Percentiles rank a stretch among this genome's conserved stretches.
Conservation (phyloP, 2,888 invertebrate genomes). For the Oligia latruncula region DNA sequence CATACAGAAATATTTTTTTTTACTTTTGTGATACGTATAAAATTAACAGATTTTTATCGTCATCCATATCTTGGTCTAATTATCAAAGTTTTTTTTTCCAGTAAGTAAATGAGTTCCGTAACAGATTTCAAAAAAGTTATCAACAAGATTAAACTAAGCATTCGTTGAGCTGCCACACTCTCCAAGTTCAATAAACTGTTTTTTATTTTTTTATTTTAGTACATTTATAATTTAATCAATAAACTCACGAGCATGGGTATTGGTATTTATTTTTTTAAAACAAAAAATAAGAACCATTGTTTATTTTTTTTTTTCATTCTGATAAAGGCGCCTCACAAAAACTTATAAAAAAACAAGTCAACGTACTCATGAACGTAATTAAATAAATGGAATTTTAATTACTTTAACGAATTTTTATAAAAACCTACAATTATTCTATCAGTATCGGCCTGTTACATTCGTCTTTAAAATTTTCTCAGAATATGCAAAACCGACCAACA, state of each 20-base stretch:
- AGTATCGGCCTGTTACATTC: background rate
- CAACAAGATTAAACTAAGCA: too few species aligned
- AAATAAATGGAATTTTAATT: constrained; percentile 29
- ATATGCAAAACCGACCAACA: background rate
- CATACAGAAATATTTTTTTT: background rate
- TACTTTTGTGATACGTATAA: background rate
- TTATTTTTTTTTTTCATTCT: background rate
- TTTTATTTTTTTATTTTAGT: background rate
- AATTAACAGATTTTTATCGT: constrained; percentile 1
- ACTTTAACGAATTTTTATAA: background rate
- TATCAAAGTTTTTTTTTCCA: background rate
- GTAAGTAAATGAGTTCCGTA: background rate
- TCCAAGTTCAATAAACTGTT: background rate
- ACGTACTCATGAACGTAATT: background rate
- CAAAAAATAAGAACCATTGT: background rate
- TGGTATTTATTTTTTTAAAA: background rate
- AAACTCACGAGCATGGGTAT: background rate
- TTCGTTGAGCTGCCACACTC: background rate
- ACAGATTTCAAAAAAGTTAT: too few species aligned
- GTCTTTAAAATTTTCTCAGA: constrained; percentile 7
- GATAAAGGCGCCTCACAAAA: background rate
- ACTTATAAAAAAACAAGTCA: background rate
- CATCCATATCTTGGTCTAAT: background rate
- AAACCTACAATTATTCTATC: background rate
- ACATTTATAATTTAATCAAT: background rate